phyloP scores from a whole-genome alignment of 2,888 invertebrate species.

The Muscina levida region DNA sequence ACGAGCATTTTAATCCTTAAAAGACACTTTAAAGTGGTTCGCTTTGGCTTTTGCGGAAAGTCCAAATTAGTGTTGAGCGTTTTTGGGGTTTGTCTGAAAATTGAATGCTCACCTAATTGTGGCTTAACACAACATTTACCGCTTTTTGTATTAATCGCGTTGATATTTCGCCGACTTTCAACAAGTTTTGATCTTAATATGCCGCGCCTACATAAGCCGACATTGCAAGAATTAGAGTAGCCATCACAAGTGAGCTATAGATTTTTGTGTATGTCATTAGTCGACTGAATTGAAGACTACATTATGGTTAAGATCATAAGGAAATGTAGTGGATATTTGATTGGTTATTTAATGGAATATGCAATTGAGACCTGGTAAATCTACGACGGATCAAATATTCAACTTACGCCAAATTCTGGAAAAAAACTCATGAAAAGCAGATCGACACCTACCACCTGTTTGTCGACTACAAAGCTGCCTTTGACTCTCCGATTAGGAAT shows the following conservation, averaged over 20 bases:
- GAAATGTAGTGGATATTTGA: not conserved
- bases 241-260: not conserved
- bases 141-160: constrained; percentile 75
- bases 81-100: constrained; percentile 30
- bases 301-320: not conserved
- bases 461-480: too few species aligned
- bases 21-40: constrained; percentile 30
- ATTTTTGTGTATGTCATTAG: not conserved
- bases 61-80: constrained; percentile 49
- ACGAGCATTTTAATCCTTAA: constrained; percentile 50
- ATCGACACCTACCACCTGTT: too few species aligned
- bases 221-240: constrained; percentile 23
- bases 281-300: not conserved
- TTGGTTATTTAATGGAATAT: too few species aligned
- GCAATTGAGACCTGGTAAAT: too few species aligned
- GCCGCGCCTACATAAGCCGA: constrained; percentile 59
- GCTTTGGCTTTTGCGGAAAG: constrained; percentile 25
- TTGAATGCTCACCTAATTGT: constrained; percentile 72
- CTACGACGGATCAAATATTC: too few species aligned
- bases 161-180: constrained; percentile 63
- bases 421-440: too few species aligned
- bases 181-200: constrained; percentile 57
- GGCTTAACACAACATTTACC: constrained; percentile 77
- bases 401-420: too few species aligned
- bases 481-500: too few species aligned